Percentiles rank a stretch among this genome's conserved stretches.
Conservation (phyloP, 2,888 invertebrate species). For the Hirudinaria manillensis region DNA sequence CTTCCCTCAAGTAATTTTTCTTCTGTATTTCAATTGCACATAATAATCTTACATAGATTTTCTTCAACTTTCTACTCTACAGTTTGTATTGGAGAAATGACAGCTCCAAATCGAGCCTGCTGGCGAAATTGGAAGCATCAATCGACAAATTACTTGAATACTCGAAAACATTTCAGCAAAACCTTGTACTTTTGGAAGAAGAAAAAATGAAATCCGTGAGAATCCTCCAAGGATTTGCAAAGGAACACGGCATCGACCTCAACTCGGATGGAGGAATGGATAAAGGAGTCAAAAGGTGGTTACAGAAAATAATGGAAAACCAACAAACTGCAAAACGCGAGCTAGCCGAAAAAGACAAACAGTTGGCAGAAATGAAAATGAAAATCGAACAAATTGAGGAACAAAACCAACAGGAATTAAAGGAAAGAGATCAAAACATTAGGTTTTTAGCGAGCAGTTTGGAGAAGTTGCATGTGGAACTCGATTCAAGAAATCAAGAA, state of each 20-base stretch:
- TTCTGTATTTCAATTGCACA: too few species aligned
- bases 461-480: conserved; percentile 29
- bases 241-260: not conserved
- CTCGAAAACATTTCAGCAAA: not conserved
- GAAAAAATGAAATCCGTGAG: conserved; percentile 18
- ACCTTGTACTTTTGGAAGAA: conserved; percentile 8
- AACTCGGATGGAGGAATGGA: not conserved
- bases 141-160: conserved; percentile 22
- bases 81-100: conserved; percentile 14
- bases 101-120: not conserved
- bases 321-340: not conserved
- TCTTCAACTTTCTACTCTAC: not conserved
- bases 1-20: too few species aligned
- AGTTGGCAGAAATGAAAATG: not conserved
- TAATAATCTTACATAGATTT: not conserved
- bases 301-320: not conserved
- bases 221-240: not conserved
- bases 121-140: conserved; percentile 14
- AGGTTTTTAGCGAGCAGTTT: conserved; percentile 29
- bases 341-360: not conserved
- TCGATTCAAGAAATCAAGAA: conserved; percentile 1
- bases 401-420: conserved; percentile 22
- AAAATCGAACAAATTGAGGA: conserved; percentile 2
- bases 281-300: not conserved
- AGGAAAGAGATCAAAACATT: conserved; percentile 32